These are phyloP conservation scores for Urechis unicinctus DNA, from an alignment of 2,888 invertebrate species.

Conservation along the genomic window DNA sequence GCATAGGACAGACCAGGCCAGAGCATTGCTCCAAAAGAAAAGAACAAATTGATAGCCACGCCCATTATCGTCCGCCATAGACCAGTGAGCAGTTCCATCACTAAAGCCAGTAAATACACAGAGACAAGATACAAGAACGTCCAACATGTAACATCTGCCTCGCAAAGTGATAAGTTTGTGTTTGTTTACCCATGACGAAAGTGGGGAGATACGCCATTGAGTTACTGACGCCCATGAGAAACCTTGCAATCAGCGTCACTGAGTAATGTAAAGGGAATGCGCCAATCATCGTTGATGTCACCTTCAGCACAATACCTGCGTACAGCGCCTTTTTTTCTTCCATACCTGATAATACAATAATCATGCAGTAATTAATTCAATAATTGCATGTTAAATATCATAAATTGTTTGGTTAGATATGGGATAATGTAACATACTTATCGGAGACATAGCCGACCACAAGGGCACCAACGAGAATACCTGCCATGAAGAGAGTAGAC, in stretches of 20 bases:
- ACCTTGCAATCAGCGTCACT: conserved; percentile 5
- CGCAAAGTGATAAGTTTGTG: no score
- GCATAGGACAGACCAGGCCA: conserved; percentile 11
- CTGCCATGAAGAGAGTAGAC: conserved; percentile 12
- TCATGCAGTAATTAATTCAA: no score
- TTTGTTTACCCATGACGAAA: conserved; percentile 14
- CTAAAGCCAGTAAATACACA: no score
- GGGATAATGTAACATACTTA: no score
- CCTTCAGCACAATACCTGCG: no score
- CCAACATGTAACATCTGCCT: no score
- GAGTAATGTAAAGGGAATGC: conserved; percentile 6
- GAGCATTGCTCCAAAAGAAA: conserved; percentile 15
- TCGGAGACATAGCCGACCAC: conserved; percentile 14
- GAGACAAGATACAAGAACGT: no score
- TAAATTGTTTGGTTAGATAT: no score
- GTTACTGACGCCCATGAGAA: conserved; percentile 9
- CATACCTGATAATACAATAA: no score
- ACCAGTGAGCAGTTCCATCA: conserved; percentile 16
- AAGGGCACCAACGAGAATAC: conserved; percentile 14
- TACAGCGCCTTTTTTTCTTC: no score
- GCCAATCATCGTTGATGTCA: conserved; percentile 1
- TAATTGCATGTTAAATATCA: no score
- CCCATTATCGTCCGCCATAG: conserved; percentile 11
- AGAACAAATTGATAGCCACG: conserved; percentile 6
- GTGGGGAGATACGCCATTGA: conserved; percentile 2